phyloP scores from a whole-genome alignment of 2,888 invertebrate species.

The Hemithea aestivaria region DNA sequence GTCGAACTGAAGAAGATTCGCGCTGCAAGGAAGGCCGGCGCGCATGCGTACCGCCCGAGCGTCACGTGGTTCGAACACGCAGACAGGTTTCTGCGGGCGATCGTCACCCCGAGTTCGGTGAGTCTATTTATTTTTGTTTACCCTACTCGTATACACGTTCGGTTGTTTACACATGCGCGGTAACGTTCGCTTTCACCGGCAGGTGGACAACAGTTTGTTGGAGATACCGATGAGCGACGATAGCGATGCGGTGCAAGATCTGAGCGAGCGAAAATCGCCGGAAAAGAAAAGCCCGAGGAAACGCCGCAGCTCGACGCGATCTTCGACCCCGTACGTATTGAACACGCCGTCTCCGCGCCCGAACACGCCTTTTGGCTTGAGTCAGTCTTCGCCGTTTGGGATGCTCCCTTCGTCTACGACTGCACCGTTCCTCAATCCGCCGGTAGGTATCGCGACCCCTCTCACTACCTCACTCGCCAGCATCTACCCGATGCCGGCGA shows the following conservation, averaged over 20 bases:
- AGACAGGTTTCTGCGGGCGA: constrained; percentile 77
- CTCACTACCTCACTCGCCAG: constrained; percentile 67
- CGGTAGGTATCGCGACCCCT: constrained; percentile 72
- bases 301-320: constrained; percentile 68
- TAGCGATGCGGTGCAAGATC: constrained; percentile 70
- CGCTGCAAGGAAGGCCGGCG: constrained; percentile 74
- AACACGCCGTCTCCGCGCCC: constrained; percentile 73
- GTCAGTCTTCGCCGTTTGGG: constrained; percentile 55
- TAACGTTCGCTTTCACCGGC: constrained; percentile 40
- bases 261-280: constrained; percentile 70
- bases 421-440: constrained; percentile 67
- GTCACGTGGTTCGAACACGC: constrained; percentile 79
- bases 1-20: constrained; percentile 77
- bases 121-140: constrained; percentile 48
- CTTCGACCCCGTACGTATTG: constrained; percentile 68
- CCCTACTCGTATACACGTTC: constrained; percentile 31
- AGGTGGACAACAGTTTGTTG: constrained; percentile 70
- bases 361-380: constrained; percentile 66
- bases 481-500: constrained; percentile 65
- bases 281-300: constrained; percentile 71
- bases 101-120: constrained; percentile 77
- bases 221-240: constrained; percentile 72
- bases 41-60: constrained; percentile 77
- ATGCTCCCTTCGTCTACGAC: constrained; percentile 62
- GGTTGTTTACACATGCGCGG: constrained; percentile 41